A percentile compares a stretch with the other conserved stretches of the same genome.
Conservation (phyloP, 2,113 vertebrate genomes). For the Vulpes ferrilata region DNA sequence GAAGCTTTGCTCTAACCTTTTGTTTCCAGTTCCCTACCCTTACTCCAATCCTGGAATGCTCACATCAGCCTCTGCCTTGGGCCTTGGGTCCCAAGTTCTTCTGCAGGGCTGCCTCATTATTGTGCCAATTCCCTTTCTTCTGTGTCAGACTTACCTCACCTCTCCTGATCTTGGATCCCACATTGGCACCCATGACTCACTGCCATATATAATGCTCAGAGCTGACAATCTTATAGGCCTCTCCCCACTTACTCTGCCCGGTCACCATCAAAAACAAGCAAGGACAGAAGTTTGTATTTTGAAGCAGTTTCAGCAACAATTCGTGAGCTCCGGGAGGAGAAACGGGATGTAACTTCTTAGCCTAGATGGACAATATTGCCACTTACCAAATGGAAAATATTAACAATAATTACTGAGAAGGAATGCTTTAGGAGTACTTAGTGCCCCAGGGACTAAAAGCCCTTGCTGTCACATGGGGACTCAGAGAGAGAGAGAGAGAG, state of each 20-base stretch:
- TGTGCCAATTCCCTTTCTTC: background rate
- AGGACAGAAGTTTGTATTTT: constrained; percentile 74
- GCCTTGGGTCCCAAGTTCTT: background rate
- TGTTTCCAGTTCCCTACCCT: background rate
- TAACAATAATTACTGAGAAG: constrained; percentile 79
- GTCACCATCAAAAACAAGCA: constrained; percentile 5
- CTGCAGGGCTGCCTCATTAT: background rate
- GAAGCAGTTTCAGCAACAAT: constrained; percentile 48
- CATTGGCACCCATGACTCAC: background rate
- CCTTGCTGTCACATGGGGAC: constrained; percentile 50
- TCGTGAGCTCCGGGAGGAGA: constrained; percentile 39
- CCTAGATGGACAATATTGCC: constrained; percentile 69
- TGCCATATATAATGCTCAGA: background rate
- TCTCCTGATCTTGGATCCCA: background rate
- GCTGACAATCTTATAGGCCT: constrained; percentile 23
- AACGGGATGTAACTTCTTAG: constrained; percentile 69
- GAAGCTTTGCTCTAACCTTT: constrained; percentile 41
- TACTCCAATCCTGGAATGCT: background rate
- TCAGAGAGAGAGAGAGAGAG: background rate
- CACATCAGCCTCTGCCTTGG: background rate
- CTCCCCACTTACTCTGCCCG: background rate
- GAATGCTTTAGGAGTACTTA: constrained; percentile 72
- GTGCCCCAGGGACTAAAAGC: constrained; percentile 65
- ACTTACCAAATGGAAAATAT: constrained; percentile 77
- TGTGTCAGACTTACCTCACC: background rate